Conservation (phyloP, 2,888 invertebrate genomes). For the Phortica okadai region DNA sequence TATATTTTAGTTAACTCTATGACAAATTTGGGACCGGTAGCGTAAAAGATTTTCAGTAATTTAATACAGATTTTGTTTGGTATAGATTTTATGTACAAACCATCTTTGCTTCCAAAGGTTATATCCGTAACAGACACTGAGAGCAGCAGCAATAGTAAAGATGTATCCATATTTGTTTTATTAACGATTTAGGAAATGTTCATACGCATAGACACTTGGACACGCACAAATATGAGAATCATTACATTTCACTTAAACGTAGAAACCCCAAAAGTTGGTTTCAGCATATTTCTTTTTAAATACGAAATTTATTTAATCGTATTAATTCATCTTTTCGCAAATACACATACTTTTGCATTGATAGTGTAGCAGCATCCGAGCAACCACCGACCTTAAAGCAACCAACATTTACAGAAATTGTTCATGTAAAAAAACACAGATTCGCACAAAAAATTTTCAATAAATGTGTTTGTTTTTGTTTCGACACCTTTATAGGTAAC, state of each 20-base stretch:
- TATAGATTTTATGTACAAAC: constrained; percentile 45
- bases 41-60: too few species aligned
- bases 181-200: constrained; percentile 14
- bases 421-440: too few species aligned
- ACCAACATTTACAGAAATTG: background rate
- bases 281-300: background rate
- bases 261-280: too few species aligned
- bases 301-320: too few species aligned
- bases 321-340: background rate
- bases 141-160: constrained; percentile 46
- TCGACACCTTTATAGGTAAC: too few species aligned
- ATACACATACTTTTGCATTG: constrained; percentile 11
- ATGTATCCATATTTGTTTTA: constrained; percentile 48
- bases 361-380: constrained; percentile 34
- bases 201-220: background rate
- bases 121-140: constrained; percentile 47
- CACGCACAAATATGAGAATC: too few species aligned
- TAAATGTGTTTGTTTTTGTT: too few species aligned
- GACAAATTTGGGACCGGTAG: too few species aligned
- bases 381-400: constrained; percentile 10
- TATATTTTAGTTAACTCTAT: too few species aligned
- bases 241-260: too few species aligned
- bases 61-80: too few species aligned
- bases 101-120: constrained; percentile 56
- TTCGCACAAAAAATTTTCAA: background rate